Evolutionary conservation across 2,888 invertebrate species (phyloP), one percentile per base, ranked within the genome.

Genomic region (Drosophila sordidapex): DNA sequence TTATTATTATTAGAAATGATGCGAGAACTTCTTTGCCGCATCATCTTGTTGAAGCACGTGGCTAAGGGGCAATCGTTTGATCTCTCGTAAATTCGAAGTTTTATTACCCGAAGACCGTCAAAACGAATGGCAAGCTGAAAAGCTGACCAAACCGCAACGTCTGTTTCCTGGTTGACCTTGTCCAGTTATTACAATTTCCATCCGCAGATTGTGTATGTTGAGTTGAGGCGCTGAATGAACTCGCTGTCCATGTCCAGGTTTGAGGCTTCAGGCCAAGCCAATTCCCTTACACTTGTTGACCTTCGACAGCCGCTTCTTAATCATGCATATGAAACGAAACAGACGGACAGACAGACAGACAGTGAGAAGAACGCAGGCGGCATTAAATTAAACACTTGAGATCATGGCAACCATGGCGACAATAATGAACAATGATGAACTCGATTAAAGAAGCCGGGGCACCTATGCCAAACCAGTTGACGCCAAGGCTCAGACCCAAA

Each of bases 361-460:
- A 36, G 52, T 43, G 53, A 46, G 51, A 63, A 76, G 53, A 63
- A 76, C 27, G 85, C 87, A 87, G 85, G 87, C 90, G 90, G 85
- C 82, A 89, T 86, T 76, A 86, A 86, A 87, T 86, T 86, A 86
- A 86, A 82, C 88, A 86, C 88, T 89, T 82, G 88, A 82, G 82
- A 82, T 69, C 81, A 69, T 79, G 76, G 61, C 69, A 83, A 67
- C 82, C 82, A 66, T 87, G 85, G 85, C 85, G 88, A 86, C 85
- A 86, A 89, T 89, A 86, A 86, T 89, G 85, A 86, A 87, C 85
- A 86, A 84, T 89, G 85, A 86, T 86, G 85, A 86, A 85, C 85
- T 89, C 82, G 85, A 87, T 87, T 85, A 84, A 89, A 87, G 89
- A 78, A 74, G 82, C 69, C 62, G 56, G 56, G 65, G 29, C 31